phyloP scores from a whole-genome alignment of 1,140 invertebrate species.

The Drosophila novamexicana region DNA sequence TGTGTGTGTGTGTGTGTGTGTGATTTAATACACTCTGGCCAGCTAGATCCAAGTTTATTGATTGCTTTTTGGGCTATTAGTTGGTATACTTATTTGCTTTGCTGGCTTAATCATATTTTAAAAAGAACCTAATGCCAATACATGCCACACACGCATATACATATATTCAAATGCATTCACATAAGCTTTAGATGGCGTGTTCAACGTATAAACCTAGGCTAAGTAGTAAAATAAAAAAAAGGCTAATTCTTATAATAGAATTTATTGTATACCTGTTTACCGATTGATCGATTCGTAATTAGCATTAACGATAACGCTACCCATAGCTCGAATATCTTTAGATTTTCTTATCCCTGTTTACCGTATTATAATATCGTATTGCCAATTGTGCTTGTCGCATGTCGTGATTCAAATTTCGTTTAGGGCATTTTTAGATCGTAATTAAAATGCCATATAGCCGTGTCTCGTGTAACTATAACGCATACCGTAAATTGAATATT shows the following conservation, averaged over 20 bases:
- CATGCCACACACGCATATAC: background rate
- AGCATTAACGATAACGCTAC: too few relatives aligned
- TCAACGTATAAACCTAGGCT: background rate
- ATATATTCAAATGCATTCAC: background rate
- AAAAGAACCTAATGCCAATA: background rate
- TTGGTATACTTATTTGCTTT: background rate
- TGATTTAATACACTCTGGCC: background rate
- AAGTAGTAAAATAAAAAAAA: background rate
- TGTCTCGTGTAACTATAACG: background rate
- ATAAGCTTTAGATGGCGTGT: background rate
- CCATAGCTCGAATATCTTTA: background rate
- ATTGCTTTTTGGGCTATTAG: background rate
- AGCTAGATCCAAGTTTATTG: slow-evolving; percentile 1
- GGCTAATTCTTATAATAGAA: too few relatives aligned
- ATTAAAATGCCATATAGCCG: background rate
- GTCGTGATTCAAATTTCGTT: background rate
- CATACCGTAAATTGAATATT: background rate
- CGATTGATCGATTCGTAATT: too few relatives aligned
- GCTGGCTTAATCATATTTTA: background rate
- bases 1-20: slow-evolving; percentile 4
- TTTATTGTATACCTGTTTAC: too few relatives aligned
- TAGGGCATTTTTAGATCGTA: background rate
- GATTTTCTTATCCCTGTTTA: too few relatives aligned
- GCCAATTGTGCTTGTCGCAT: background rate
- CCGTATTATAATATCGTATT: background rate